phyloP scores from a whole-genome alignment of 1,140 invertebrate species.

The Trichonephila clavata region DNA sequence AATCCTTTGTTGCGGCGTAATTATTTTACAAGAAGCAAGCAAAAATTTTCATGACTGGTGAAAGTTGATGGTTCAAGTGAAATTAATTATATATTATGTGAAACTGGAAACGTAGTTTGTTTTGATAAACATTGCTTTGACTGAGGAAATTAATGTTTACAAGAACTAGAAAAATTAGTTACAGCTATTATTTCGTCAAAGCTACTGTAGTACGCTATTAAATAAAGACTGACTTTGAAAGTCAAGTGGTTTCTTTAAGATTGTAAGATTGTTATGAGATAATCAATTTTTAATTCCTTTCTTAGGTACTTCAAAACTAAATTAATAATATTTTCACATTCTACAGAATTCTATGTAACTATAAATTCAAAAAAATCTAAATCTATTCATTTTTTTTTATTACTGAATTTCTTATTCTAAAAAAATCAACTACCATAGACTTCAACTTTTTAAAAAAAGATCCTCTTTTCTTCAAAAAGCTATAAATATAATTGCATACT shows the following conservation, averaged over 20 bases:
- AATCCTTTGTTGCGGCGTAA: neutral
- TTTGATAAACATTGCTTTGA: neutral
- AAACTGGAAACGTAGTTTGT: neutral
- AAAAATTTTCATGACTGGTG: neutral
- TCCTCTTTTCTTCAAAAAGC: too few relatives aligned
- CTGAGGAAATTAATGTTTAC: neutral
- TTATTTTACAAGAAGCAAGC: conserved; percentile 7
- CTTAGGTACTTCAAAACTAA: neutral
- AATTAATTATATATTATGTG: neutral
- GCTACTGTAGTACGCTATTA: neutral
- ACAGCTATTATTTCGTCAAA: neutral
- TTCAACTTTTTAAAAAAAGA: too few relatives aligned
- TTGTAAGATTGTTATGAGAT: neutral
- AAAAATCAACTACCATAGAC: too few relatives aligned
- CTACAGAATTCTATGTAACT: too few relatives aligned
- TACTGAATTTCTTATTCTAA: too few relatives aligned
- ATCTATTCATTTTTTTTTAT: too few relatives aligned
- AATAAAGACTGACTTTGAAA: neutral
- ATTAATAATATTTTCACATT: too few relatives aligned
- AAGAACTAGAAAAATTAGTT: neutral
- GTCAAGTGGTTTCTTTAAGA: neutral
- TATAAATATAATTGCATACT: too few relatives aligned
- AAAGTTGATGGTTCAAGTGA: neutral
- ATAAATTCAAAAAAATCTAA: too few relatives aligned
- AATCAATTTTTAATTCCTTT: neutral